Percentiles rank a stretch among this genome's conserved stretches.
These are phyloP conservation scores for Styela plicata DNA, from an alignment of 23 tunicate species.

Conservation along the genomic window DNA sequence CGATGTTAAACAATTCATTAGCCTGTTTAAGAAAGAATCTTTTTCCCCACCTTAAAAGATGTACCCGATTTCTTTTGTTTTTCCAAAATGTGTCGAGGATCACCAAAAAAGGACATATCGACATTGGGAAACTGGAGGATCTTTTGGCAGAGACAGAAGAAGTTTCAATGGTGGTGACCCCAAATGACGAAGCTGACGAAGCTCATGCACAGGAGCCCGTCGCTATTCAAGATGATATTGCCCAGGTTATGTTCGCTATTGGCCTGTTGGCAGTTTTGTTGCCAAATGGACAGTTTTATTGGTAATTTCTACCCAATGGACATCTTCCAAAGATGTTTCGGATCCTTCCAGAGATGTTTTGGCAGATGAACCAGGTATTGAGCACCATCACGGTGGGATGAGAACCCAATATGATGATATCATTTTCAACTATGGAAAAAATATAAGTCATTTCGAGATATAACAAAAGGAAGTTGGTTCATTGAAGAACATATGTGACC, in stretches of 20 bases:
- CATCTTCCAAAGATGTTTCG: too few species aligned
- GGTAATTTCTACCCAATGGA: too few species aligned
- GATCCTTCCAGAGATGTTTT: too few species aligned
- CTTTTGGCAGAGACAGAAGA: too few species aligned
- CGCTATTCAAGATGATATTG: too few species aligned
- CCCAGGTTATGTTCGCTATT: too few species aligned
- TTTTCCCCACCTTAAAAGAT: background rate
- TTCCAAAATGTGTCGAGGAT: background rate
- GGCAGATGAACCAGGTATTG: background rate
- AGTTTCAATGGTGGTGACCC: too few species aligned
- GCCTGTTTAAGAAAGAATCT: background rate
- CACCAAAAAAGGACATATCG: background rate
- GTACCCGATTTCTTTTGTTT: background rate
- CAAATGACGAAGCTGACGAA: too few species aligned
- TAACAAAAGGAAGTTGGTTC: background rate
- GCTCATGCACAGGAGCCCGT: too few species aligned
- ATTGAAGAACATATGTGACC: background rate
- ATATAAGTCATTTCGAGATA: background rate
- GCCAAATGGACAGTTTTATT: too few species aligned
- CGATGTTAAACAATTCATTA: background rate
- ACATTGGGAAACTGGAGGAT: too few species aligned
- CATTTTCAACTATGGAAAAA: background rate
- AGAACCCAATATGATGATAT: slow-evolving; percentile 8
- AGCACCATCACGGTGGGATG: background rate
- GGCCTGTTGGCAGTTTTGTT: too few species aligned